Conservation (phyloP, 1,140 invertebrate genomes). For the Ceratina australensis region DNA sequence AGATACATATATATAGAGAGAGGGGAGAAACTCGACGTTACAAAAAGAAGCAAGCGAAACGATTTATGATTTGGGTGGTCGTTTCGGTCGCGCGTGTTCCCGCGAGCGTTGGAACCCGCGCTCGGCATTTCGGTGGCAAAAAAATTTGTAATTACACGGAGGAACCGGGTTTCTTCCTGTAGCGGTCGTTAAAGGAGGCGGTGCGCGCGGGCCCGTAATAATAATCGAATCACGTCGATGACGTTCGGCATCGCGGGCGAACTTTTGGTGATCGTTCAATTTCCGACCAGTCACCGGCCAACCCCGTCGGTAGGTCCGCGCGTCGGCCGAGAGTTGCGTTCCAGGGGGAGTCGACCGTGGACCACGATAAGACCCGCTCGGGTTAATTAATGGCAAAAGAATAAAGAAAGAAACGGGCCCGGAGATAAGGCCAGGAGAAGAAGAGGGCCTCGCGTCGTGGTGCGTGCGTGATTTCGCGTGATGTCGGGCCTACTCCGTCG, state of each 20-base stretch:
- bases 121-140: conserved; percentile 3
- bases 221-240: conserved; percentile 64
- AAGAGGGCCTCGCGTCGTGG: conserved; percentile 24
- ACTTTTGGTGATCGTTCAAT: conserved; percentile 63
- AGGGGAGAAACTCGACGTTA: background rate
- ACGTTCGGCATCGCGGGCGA: conserved; percentile 11
- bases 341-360: conserved; percentile 31
- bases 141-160: conserved; percentile 41
- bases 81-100: conserved; percentile 7
- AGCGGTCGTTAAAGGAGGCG: conserved; percentile 46
- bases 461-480: conserved; percentile 50
- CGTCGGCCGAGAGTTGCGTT: background rate
- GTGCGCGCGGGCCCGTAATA: conserved; percentile 55
- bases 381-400: conserved; percentile 68
- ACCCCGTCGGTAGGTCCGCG: too few species aligned
- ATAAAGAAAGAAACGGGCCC: conserved; percentile 50
- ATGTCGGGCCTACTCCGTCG: conserved; percentile 33
- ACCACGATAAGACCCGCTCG: conserved; percentile 59
- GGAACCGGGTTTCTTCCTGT: background rate
- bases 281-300: conserved; percentile 56
- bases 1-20: background rate
- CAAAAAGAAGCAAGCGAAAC: background rate
- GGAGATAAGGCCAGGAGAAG: conserved; percentile 57
- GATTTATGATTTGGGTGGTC: conserved; percentile 25
- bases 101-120: background rate